These are phyloP conservation scores for Erethizon dorsatum DNA, from an alignment of 2,797 vertebrate species.

Conservation along the genomic window DNA sequence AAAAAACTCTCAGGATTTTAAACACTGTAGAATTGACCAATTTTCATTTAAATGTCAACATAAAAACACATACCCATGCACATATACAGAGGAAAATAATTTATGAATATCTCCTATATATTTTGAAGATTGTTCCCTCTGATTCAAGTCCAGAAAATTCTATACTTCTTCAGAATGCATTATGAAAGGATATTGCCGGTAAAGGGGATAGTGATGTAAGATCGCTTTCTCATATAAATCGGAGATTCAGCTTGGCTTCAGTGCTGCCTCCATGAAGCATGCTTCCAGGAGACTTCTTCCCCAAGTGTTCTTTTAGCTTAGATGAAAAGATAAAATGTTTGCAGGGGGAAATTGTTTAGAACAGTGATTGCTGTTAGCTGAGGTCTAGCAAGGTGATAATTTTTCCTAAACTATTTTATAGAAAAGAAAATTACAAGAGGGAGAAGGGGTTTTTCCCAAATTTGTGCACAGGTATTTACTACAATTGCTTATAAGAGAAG, in stretches of 20 bases:
- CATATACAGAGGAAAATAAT: background rate
- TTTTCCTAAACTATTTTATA: slow-evolving; percentile 14
- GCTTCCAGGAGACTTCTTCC: background rate
- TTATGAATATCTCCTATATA: background rate
- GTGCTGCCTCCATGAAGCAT: background rate
- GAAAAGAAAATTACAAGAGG: background rate
- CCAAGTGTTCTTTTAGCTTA: background rate
- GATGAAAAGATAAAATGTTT: background rate
- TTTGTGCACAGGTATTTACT: background rate
- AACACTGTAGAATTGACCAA: background rate
- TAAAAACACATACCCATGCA: background rate
- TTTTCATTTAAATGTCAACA: slow-evolving; percentile 31
- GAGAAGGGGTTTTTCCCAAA: background rate
- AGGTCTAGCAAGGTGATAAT: background rate
- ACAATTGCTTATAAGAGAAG: background rate
- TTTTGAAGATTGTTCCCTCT: background rate
- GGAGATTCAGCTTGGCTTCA: background rate
- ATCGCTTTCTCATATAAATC: background rate
- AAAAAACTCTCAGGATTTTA: background rate
- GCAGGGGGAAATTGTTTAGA: background rate
- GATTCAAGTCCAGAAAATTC: background rate
- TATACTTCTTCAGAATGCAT: background rate
- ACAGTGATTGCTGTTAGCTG: background rate
- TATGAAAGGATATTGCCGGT: background rate
- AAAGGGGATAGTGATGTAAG: background rate